Evolutionary conservation across 2,113 vertebrate species (phyloP), one percentile per base, ranked within the genome.

Genomic region (Neodontobutis hainanensis): DNA sequence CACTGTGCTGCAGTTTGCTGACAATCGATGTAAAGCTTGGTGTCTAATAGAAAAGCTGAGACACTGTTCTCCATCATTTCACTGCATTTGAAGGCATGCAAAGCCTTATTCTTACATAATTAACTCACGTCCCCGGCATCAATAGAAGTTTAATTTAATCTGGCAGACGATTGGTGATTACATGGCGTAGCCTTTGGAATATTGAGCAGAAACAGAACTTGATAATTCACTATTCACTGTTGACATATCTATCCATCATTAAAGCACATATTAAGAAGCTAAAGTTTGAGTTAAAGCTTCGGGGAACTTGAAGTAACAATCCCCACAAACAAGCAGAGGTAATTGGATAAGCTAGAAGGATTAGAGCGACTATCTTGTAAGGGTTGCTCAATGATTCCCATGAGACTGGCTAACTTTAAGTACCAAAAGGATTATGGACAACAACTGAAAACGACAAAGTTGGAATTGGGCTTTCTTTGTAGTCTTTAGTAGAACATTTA

Each of bases 131-230:
- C 48, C 46, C 62, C 77, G 72, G 70, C 72, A 59, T 85, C 67
- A 72, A 80, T 77, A 77, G 36, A 44, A 63, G 62, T 72, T 63
- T 70, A 78, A 83, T 74, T 78, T 64, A 74, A 83, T 78, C 70
- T 58, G 68, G 78, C 47, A 70, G 56, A 75, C 69, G 64, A 47
- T 56, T 65, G 36, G 59, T 65, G 81, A 77, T 78, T 67, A 55
- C 68, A 56, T 8, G n/a, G 63, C 69, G 55, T 16, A 7, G 59
- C 47, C 46, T 65, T 46, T 35, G 42, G 42, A 51, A 65, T 70
- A 70, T 73, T 63, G 38, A 62, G 53, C 16, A 40, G 48, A 63
- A 70, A 52, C 14, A 47, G 15, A 52, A 55, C 57, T 48, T 51
- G 61, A 70, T 74, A 57, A 49, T 65, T 61, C 19, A 53, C 60